Base-by-base conservation (phyloP, 1,140 invertebrate species). In the Drosophila miranda region DNA sequence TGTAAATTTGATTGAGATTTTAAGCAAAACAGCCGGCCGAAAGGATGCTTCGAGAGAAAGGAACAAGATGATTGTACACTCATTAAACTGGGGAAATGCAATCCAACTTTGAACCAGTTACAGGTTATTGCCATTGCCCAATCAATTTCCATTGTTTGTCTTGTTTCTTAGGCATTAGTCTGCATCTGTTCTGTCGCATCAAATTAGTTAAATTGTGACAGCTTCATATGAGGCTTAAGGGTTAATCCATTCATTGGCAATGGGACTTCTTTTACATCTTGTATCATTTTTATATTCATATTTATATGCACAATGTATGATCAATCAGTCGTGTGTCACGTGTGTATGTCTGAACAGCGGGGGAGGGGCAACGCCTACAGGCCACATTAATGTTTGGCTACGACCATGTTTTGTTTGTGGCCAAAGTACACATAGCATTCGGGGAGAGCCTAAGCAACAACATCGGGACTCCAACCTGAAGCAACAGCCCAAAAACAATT, bases 1-100 rank as follows among this genome's bases (percentile, higher is more conserved):
- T 68, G 64, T 67, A 68, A 68, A 68, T 68, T 68, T 56, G 62
- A 68, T 67, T 67, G 50, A 55, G 62, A 68, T 68, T 50, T 68
- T 67, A 67, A 67, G 64, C 61, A 56, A 9, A n/a, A 3, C 26
- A 43, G 19, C 44, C 56, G 26, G 34, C 54, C 34, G 19, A 67
- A 68, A 45, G 7, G 28, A 8, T 30, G 2, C 3, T 8, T 8
- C 8, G 1, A 9, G 8, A 30, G 30, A 26, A 26, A 26, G 8
- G 9, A 0, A 3, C 2, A 30, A 9, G 30, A 30, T 3, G 2
- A 30, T 9, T 30, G 7, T 30, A 9, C 0, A 30, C 7, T 8
- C 28, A 28, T 28, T 28, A 2, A 28, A 28, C 0, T 28, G 55
- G 49, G 5, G 23, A 16, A 49, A 68, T 48, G 19, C 19, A 19